Evolutionary conservation across 2,113 vertebrate species (phyloP), one percentile per base, ranked within the genome.

Genomic region (Ploceus nigricollis): DNA sequence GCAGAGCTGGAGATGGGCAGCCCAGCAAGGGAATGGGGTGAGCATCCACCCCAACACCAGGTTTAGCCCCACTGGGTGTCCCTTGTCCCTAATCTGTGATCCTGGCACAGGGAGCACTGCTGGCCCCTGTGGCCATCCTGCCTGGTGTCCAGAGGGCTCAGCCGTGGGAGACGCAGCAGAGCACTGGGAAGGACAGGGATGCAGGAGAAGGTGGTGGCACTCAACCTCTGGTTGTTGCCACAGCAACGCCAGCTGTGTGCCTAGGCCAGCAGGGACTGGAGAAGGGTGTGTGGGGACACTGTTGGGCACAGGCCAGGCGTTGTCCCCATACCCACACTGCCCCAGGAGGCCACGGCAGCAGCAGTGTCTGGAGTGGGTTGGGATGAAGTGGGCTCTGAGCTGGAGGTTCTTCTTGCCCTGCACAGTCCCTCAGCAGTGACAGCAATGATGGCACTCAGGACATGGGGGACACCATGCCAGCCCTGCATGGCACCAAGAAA

Each of bases 61-160:
- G 50, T 25, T 83, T 11, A 3, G 79, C n/a, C 37, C 47, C 21
- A 0, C 42, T 22, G 45, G 2, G 20, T 44, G 37, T 20, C 24
- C 60, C 77, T 40, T 30, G 65, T 21, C 64, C 57, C 53, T 20
- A 3, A 0, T 9, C 50, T 13, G 2, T 0, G 6, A 27, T 12
- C 39, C 70, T 6, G 2, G 63, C 47, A 27, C 10, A 0, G 42
- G 40, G 27, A 70, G 28, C 25, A 3, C n/a, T 5, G 2, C 18
- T 3, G 9, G 35, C 2, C 8, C 35, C 54, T 0, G 0, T 2
- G 6, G 69, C 35, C 47, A 10, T 58, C 50, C 51, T 13, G 2
- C 33, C 54, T 4, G 3, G 19, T 4, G 9, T 13, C 60, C 7
- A 2, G 72, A 42, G 66, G 40, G 51, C 40, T 93, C 87, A 68